Evolutionary conservation across 1,140 invertebrate genomes (phyloP), one percentile per base, ranked within the genome.

Genomic region (Drosophila chauvacae): DNA sequence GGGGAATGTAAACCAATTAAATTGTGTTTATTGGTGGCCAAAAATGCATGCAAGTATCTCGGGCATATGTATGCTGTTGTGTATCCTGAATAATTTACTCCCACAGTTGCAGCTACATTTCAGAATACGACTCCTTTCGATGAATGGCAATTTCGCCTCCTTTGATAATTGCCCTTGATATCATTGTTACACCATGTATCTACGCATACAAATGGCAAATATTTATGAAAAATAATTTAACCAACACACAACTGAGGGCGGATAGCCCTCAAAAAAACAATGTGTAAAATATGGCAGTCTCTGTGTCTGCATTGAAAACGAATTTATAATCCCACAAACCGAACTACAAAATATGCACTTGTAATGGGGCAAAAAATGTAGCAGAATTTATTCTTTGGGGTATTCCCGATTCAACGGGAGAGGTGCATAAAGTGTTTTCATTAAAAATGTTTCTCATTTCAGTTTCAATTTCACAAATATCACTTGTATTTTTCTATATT

Each of bases 261-360:
- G 23, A 23, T 3, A 23, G 23, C 4, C 26, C 26, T 3, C 26
- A 26, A 26, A 26, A 28, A 48, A 26, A 26, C n/a, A 59, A 57
- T 42, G 39, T 70, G 51, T 37, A 41, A 76, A 77, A 81, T 82
- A 78, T 78, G 58, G 26, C 69, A 77, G 71, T 55, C 41, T 56
- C 56, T 26, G 45, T 33, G 48, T 79, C 81, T 79, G 83, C 83
- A 68, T 70, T 65, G 73, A 72, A 86, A 81, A 79, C 80, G 78
- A 81, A 86, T 86, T 86, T 81, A 86, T 86, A 86, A 86, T 86
- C 79, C 82, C 64, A 55, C 74, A 81, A 85, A 56, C 35, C 53
- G n/a, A 45, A 56, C 63, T 65, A 56, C 81, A 81, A 81, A 85
- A 80, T 48, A 28, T 77, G 20, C 23, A 77, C 77, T 73, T 64